These are phyloP conservation scores for Anticlea derivata DNA, from an alignment of 2,888 invertebrate genomes.

Conservation along the genomic window DNA sequence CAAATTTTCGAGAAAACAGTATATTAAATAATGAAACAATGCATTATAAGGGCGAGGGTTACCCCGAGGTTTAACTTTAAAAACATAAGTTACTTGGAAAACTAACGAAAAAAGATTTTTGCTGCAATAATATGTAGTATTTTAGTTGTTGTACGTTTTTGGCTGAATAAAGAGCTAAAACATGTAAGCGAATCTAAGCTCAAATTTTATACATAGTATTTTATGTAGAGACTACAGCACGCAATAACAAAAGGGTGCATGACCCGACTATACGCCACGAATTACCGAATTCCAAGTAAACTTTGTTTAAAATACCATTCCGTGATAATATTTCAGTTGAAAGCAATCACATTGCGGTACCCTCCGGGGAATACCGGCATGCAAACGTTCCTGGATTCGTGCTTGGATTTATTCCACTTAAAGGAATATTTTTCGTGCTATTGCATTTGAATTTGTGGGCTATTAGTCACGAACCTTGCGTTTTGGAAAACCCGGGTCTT, in stretches of 20 bases:
- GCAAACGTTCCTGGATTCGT: conserved; percentile 27
- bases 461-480: conserved; percentile 16
- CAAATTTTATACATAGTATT: no score
- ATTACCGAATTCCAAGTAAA: conserved; percentile 22
- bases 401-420: conserved; percentile 19
- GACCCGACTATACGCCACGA: conserved; percentile 14
- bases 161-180: not conserved
- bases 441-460: conserved; percentile 8
- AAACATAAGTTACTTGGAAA: no score
- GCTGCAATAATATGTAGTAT: no score
- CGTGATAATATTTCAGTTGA: conserved; percentile 36
- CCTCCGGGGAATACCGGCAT: conserved; percentile 30
- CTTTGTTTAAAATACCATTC: conserved; percentile 28
- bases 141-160: not conserved
- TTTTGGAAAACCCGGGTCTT: not conserved
- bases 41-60: no score
- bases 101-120: no score
- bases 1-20: no score
- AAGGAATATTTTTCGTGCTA: conserved; percentile 16
- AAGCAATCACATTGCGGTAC: conserved; percentile 34
- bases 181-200: no score
- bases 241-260: conserved; percentile 14
- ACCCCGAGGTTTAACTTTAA: no score
- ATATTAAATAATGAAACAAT: no score
- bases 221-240: not conserved